Conservation (phyloP, 2,888 invertebrate genomes). For the Orthosia gothica region DNA sequence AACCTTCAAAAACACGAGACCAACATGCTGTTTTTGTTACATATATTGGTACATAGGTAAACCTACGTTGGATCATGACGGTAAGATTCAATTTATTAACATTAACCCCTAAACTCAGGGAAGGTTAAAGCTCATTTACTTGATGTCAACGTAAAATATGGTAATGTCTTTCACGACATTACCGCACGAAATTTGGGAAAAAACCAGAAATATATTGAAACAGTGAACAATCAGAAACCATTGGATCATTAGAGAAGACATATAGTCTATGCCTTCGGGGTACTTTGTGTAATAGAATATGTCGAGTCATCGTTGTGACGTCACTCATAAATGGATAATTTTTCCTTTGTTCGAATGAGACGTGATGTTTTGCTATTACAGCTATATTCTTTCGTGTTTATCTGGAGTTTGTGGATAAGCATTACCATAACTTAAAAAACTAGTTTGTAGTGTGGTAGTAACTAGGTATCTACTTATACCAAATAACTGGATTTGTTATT, state of each 20-base stretch:
- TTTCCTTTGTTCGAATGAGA: constrained; percentile 21
- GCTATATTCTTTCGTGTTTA: background rate
- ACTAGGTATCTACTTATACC: no score
- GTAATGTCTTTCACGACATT: constrained; percentile 71
- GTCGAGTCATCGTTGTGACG: constrained; percentile 44
- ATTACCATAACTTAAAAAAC: no score
- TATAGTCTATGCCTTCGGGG: constrained; percentile 56
- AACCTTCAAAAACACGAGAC: background rate
- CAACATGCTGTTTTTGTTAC: constrained; percentile 7
- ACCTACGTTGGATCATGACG: constrained; percentile 17
- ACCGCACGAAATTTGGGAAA: constrained; percentile 65
- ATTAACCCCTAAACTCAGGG: constrained; percentile 36
- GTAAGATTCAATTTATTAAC: constrained; percentile 36
- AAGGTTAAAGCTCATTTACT: constrained; percentile 73
- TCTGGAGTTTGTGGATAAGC: background rate
- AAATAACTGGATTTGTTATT: no score
- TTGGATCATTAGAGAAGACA: constrained; percentile 75
- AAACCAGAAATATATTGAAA: constrained; percentile 75
- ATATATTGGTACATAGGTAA: constrained; percentile 2
- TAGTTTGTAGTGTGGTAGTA: background rate
- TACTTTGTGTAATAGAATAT: constrained; percentile 43
- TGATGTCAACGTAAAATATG: constrained; percentile 76
- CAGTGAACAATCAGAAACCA: constrained; percentile 70
- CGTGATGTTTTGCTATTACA: background rate
- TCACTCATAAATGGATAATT: constrained; percentile 19